phyloP scores from a whole-genome alignment of 2,113 vertebrate species.

The Patagioenas fasciata region DNA sequence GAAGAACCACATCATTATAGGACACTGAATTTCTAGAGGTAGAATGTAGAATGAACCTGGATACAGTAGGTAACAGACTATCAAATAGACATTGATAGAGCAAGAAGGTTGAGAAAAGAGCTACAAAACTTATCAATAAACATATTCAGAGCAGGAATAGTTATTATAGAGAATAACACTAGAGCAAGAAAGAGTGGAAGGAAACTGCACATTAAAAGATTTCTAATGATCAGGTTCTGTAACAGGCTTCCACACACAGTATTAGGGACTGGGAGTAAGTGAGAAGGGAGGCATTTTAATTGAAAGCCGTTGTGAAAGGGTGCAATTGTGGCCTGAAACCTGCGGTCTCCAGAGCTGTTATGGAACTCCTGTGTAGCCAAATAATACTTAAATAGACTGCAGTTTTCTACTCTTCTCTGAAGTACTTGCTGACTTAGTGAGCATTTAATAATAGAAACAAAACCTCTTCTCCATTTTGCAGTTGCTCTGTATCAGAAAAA shows the following conservation, averaged over 20 bases:
- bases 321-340: background rate
- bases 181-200: background rate
- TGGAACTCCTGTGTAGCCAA: background rate
- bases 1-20: background rate
- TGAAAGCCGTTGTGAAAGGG: background rate
- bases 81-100: background rate
- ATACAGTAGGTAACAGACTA: background rate
- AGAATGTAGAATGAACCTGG: background rate
- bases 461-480: background rate
- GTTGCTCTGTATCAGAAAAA: background rate
- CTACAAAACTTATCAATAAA: background rate
- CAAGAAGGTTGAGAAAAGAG: background rate
- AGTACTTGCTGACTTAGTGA: background rate
- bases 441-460: background rate
- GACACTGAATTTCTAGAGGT: background rate
- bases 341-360: background rate
- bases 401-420: background rate
- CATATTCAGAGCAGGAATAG: background rate
- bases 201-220: background rate
- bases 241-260: background rate
- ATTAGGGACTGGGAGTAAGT: fast-evolving
- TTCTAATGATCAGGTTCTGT: background rate
- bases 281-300: background rate
- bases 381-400: background rate
- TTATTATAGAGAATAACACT: background rate